Base-by-base conservation (phyloP, 1,140 invertebrate species). In the Magallana gigas region DNA sequence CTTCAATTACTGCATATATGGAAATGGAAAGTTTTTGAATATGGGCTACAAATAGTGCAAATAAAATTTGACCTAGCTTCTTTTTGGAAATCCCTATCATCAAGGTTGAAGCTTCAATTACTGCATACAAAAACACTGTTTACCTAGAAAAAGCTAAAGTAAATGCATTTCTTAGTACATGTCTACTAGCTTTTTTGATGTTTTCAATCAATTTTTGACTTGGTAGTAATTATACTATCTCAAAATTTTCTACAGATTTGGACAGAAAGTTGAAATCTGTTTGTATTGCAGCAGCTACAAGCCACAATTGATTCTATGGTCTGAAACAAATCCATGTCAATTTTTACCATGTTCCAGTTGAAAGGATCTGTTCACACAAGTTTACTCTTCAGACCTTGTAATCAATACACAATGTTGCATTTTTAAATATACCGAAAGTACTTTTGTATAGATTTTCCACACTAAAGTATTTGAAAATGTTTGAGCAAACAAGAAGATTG, bases 331-430 rank as follows among this genome's bases (percentile, higher is more conserved):
- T 76, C 68, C 23, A 76, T 76, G 68, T 29, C 68, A 76, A 36
- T 76, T 36, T 76, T 76, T 12, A 76, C 18, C 8, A 11, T 29
- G 60, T 62, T 12, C 12, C n/a, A 29, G 23, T 76, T 76, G 68
- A 76, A 76, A 76, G 36, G 68, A 76, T 29, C 68, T 76, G 18
- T 23, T 29, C 68, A 76, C 23, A 76, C 68, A 76, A 36, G 68
- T 12, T 76, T 12, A 29, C 9, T 71, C 64, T 29, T 11, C 36
- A 29, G 23, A 36, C 68, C 23, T 23, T 29, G 23, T 12, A 36
- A 76, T 76, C 68, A 76, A 76, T 76, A 76, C 12, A 29, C 68
- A 76, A 18, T 76, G 68, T 76, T 76, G 23, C 36, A 76, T 29
- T 76, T 76, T 76, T 29, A 76, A 76, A 76, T 76, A 76, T 23